A percentile compares a stretch with the other conserved stretches of the same genome.
These are phyloP conservation scores for Eurosta solidaginis DNA, from an alignment of 1,140 invertebrate species.

Conservation along the genomic window DNA sequence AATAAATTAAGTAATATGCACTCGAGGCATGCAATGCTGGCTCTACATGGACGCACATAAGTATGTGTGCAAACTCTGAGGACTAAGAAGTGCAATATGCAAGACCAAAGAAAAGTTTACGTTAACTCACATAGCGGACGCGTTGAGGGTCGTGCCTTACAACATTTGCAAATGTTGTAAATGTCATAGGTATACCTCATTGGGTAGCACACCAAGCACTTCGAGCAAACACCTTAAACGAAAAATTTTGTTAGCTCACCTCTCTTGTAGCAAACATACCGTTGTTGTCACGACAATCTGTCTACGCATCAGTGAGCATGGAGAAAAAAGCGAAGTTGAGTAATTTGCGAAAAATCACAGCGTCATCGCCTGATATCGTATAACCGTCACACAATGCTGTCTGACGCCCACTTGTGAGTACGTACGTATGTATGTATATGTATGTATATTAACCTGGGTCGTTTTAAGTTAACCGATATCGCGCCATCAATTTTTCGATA, in stretches of 20 bases:
- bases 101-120: background rate
- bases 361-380: background rate
- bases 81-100: background rate
- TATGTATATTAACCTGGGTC: too few relatives aligned
- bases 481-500: too few relatives aligned
- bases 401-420: background rate
- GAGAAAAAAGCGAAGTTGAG: too few relatives aligned
- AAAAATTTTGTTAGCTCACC: background rate
- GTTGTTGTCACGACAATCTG: background rate
- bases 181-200: conserved; percentile 7
- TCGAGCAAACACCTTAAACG: background rate
- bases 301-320: background rate
- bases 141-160: background rate
- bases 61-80: too few relatives aligned
- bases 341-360: background rate
- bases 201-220: too few relatives aligned
- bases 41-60: too few relatives aligned
- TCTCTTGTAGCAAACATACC: background rate
- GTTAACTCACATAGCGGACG: background rate
- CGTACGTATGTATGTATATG: background rate
- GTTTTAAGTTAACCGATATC: too few relatives aligned
- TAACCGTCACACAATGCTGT: background rate
- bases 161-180: conserved; percentile 3
- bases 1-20: too few relatives aligned
- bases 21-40: too few relatives aligned